Percentiles rank a stretch among this genome's conserved stretches.
Evolutionary conservation across 2,113 vertebrate species (phyloP).

Genomic region (Desmodus rotundus): DNA sequence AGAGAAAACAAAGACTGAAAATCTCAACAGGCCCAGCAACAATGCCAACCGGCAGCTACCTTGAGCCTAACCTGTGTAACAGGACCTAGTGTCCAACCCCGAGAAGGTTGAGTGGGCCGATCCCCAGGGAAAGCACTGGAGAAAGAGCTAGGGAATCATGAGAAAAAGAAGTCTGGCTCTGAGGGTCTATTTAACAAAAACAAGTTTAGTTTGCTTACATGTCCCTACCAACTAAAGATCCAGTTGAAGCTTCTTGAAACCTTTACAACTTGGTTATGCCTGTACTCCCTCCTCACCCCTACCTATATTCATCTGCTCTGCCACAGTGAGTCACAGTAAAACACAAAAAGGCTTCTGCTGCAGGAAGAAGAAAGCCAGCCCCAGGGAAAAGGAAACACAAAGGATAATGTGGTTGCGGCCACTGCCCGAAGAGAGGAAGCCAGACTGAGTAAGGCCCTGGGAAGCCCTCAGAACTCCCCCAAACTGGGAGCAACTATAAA

Average conservation of each 20-base stretch:
- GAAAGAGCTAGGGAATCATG: neutral
- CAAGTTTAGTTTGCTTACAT: neutral
- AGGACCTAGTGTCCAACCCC: neutral
- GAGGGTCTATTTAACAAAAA: neutral
- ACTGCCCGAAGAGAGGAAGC: neutral
- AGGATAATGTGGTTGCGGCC: neutral
- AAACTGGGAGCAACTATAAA: neutral
- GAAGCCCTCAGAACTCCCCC: neutral
- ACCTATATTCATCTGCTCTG: neutral
- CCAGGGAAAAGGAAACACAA: neutral
- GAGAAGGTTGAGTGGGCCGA: neutral
- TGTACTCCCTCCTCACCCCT: neutral
- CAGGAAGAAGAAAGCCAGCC: neutral
- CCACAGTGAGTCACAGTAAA: neutral
- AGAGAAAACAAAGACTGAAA: neutral
- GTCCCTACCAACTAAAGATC: neutral
- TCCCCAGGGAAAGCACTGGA: neutral
- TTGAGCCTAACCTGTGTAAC: neutral
- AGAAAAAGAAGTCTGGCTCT: neutral
- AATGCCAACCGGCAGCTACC: neutral
- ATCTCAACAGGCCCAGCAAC: neutral
- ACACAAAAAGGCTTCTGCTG: neutral
- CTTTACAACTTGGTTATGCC: neutral
- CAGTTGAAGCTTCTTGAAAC: neutral
- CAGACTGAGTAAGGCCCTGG: neutral